Percentiles rank a stretch among this genome's conserved stretches.
phyloP scores from a whole-genome alignment of 2,797 vertebrate genomes.

The Poeciliopsis presidionis region DNA sequence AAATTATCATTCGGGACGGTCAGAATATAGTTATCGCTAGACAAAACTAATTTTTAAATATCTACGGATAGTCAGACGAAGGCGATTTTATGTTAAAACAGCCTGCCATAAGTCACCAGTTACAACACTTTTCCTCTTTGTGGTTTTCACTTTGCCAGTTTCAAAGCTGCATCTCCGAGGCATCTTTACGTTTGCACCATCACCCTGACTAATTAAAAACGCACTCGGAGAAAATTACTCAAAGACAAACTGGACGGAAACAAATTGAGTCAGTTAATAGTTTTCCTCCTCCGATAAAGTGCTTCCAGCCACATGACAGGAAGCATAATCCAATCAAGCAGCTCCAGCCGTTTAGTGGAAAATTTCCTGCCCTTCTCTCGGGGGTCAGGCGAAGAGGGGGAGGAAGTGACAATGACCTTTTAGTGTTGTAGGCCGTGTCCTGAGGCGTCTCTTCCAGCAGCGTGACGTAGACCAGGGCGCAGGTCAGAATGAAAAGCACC shows the following conservation, averaged over 20 bases:
- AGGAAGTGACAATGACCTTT: conserved; percentile 83
- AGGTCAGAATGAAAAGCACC: conserved; percentile 95
- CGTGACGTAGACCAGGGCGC: conserved; percentile 93
- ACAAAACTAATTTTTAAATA: too few species aligned
- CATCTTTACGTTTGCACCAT: background rate
- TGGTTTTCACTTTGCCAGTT: background rate
- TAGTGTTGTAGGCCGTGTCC: conserved; percentile 95
- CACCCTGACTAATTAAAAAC: background rate
- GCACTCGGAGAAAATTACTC: background rate
- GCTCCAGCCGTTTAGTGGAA: background rate
- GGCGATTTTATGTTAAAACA: too few species aligned
- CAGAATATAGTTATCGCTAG: too few species aligned
- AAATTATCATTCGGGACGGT: too few species aligned
- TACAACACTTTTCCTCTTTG: background rate
- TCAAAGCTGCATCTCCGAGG: background rate
- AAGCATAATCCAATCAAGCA: background rate
- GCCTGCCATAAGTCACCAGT: background rate
- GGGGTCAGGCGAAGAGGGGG: background rate
- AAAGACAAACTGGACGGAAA: background rate
- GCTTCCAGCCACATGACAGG: background rate
- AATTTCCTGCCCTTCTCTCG: background rate
- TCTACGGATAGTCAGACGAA: too few species aligned
- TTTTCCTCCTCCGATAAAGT: conserved; percentile 7
- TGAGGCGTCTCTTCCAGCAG: conserved; percentile 96
- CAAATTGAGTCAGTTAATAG: background rate